Evolutionary conservation across 1,140 invertebrate genomes (phyloP).

Genomic region (Achroia grisella): DNA sequence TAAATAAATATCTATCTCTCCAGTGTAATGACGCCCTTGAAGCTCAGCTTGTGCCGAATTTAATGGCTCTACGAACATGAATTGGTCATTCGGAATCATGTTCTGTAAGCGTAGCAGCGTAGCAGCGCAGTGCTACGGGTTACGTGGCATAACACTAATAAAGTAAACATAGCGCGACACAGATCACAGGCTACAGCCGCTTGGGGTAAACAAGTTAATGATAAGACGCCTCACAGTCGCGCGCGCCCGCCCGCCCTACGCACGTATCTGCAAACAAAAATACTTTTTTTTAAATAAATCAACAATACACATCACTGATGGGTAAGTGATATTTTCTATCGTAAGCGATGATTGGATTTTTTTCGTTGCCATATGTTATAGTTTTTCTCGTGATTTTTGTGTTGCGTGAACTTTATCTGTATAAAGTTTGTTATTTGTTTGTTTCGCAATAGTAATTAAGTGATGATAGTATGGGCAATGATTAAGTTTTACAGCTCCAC

Average conservation of each 20-base stretch:
- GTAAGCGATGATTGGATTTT: slow-evolving; percentile 8
- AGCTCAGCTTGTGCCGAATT: no score
- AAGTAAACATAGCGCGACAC: slow-evolving; percentile 35
- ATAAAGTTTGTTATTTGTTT: no score
- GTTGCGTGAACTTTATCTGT: no score
- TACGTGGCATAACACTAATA: slow-evolving; percentile 30
- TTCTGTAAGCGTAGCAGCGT: no score
- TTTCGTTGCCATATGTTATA: neutral
- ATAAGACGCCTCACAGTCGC: slow-evolving; percentile 57
- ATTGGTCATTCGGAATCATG: no score
- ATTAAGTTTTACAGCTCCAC: slow-evolving; percentile 19
- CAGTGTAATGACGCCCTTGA: no score
- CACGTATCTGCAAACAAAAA: slow-evolving; percentile 27
- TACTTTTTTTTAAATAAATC: neutral
- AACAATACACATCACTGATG: slow-evolving; percentile 15
- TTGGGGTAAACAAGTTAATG: slow-evolving; percentile 55
- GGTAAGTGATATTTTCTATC: slow-evolving; percentile 21
- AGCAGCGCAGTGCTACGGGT: neutral
- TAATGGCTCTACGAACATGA: no score
- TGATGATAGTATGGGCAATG: neutral
- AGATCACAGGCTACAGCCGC: slow-evolving; percentile 19
- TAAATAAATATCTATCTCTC: no score
- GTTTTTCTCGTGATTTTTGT: neutral
- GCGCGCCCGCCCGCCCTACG: slow-evolving; percentile 47
- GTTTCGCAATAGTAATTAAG: no score